A percentile compares a stretch with the other conserved stretches of the same genome.
These are phyloP conservation scores for Araneus ventricosus DNA, from an alignment of 1,140 invertebrate species.

Conservation along the genomic window DNA sequence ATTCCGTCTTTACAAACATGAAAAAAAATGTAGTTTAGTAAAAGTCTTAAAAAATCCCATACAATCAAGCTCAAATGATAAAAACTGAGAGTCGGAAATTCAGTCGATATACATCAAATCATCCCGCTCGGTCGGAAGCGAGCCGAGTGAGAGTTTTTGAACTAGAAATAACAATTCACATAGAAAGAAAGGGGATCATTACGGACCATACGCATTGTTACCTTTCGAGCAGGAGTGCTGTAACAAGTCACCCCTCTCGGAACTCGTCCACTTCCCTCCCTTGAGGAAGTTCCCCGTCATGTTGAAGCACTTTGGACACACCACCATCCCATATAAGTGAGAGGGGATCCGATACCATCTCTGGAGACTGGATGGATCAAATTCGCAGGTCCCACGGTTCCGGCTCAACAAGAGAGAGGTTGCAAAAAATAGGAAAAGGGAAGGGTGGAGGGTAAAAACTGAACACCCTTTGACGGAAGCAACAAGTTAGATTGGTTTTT, in stretches of 20 bases:
- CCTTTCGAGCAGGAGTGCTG: neutral
- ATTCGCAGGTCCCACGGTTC: neutral
- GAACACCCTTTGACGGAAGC: neutral
- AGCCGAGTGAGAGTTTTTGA: no score
- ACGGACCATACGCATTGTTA: neutral
- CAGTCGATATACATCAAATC: no score
- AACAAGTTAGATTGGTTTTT: neutral
- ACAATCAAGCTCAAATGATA: no score
- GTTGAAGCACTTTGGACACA: conserved; percentile 15
- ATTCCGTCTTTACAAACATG: no score
- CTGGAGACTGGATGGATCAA: conserved; percentile 20
- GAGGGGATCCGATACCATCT: neutral
- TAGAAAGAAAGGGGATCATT: neutral
- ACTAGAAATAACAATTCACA: neutral
- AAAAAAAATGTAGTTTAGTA: no score
- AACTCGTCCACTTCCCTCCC: conserved; percentile 13
- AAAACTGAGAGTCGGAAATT: no score
- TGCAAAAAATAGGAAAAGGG: neutral
- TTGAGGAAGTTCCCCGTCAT: neutral
- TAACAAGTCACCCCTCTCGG: neutral
- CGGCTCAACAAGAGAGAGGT: neutral
- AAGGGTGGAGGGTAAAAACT: neutral
- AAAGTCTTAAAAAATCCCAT: no score
- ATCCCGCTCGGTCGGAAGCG: no score
- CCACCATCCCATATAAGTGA: conserved; percentile 9